These are phyloP conservation scores for Acrocyrtus sp. DNA, from an alignment of 2,888 invertebrate genomes.

Conservation along the genomic window DNA sequence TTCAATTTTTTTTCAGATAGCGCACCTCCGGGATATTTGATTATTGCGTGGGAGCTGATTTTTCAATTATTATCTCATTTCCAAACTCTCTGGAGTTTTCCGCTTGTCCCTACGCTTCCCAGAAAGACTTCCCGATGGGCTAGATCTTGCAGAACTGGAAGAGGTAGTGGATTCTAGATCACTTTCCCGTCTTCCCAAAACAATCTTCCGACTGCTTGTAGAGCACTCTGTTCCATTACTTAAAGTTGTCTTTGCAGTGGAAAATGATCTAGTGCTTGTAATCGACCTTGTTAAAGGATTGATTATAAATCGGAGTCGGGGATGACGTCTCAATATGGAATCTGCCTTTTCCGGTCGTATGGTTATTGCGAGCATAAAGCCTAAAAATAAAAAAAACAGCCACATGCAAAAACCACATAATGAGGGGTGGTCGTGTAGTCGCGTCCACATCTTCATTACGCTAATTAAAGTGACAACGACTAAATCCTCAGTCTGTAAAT, in stretches of 20 bases:
- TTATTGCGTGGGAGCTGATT: too few species aligned
- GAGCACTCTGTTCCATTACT: conserved; percentile 53
- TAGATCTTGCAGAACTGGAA: conserved; percentile 27
- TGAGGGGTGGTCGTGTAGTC: too few species aligned
- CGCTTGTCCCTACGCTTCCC: conserved; percentile 7
- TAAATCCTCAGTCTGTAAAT: too few species aligned
- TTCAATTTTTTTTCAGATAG: too few species aligned
- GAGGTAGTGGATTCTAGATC: conserved; percentile 26
- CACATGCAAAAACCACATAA: not conserved
- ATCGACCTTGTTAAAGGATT: conserved; percentile 50
- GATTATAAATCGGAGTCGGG: conserved; percentile 47
- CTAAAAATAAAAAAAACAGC: conserved; percentile 26
- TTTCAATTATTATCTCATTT: conserved; percentile 26
- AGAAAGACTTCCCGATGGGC: conserved; percentile 35
- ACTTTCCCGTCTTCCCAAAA: conserved; percentile 17
- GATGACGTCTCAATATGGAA: conserved; percentile 43
- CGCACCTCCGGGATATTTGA: too few species aligned
- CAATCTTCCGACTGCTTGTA: conserved; percentile 37
- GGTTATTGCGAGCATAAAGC: conserved; percentile 51
- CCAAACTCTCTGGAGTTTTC: conserved; percentile 16
- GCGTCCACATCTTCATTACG: too few species aligned
- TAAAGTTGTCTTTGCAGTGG: conserved; percentile 54
- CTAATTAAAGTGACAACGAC: too few species aligned
- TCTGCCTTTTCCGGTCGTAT: conserved; percentile 50
- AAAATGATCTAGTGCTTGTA: conserved; percentile 41